Evolutionary conservation across 1,140 invertebrate genomes (phyloP), one percentile per base, ranked within the genome.

Genomic region (Platorchestia sp.): DNA sequence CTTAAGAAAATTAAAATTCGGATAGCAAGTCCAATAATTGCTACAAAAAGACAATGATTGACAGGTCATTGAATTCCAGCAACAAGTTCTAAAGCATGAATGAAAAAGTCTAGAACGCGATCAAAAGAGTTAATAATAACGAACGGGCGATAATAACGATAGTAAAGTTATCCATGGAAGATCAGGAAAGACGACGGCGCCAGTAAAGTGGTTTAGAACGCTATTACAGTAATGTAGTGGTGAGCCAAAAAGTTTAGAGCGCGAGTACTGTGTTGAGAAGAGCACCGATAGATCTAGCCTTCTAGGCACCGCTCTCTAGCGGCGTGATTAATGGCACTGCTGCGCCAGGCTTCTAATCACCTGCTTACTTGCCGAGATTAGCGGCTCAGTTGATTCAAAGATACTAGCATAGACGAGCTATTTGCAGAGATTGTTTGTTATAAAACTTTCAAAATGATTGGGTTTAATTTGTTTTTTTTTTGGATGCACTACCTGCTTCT

Each of bases 361-460:
- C 27, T 41, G 87, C 87, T 89, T 89, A 89, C 87, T 89, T 36
- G 87, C 41, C 87, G n/a, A 89, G 43, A 89, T 89, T 89, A 89
- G 41, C 43, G n/a, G 87, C 43, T 89, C 1, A 1, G 27, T 16
- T 89, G n/a, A 41, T 89, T 41, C 41, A 42, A 42, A 89, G 43
- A 89, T 89, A 43, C 87, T 44, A 89, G 87, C 41, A 89, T 42
- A 27, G 87, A 36, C 10, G 10, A 3, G 27, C 87, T 42, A 75
- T 36, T 75, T 75, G 1, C 59, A 19, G 14, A 75, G 59, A 75
- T 75, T 75, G 59, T 27, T 36, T 36, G 14, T 75, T 75, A 36
- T 36, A 36, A 22, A 22, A 36, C 59, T 75, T 75, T 75, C 3
- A 19, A 51, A 51, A 75, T 10, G 59, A 14, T 75, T 75, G 14